Conservation (phyloP, 2,113 vertebrate genomes). For the Scophthalmus maximus region DNA sequence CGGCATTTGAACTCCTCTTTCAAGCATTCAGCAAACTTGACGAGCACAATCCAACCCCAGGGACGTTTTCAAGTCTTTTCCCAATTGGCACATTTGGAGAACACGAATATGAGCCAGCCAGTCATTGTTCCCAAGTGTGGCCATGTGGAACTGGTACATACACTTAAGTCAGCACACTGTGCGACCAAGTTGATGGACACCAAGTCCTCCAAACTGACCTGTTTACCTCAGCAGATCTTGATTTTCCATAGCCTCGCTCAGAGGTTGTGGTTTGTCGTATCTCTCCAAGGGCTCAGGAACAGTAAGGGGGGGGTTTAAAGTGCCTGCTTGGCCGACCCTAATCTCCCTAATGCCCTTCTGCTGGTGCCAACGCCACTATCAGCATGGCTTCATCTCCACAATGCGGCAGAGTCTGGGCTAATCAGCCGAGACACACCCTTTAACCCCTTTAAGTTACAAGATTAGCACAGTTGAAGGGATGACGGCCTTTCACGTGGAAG, state of each 20-base stretch:
- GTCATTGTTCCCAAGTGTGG: too few species aligned
- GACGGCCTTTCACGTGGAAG: slow-evolving; percentile 12
- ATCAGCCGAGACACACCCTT: slow-evolving; percentile 61
- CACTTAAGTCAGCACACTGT: neutral
- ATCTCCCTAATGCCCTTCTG: slow-evolving; percentile 71
- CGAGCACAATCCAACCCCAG: too few species aligned
- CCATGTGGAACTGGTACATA: too few species aligned
- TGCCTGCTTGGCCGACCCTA: slow-evolving; percentile 50
- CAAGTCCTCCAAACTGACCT: slow-evolving; percentile 1
- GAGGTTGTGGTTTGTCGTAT: neutral
- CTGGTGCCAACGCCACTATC: slow-evolving; percentile 50
- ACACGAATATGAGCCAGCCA: too few species aligned
- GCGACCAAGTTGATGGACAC: neutral
- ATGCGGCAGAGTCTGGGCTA: slow-evolving; percentile 42
- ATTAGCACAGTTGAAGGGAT: slow-evolving; percentile 50
- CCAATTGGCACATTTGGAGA: too few species aligned
- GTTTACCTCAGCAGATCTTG: neutral
- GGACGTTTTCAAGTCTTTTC: too few species aligned
- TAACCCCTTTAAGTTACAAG: slow-evolving; percentile 57
- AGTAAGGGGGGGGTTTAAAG: slow-evolving; percentile 33
- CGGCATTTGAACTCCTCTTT: too few species aligned
- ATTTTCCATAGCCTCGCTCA: slow-evolving; percentile 1
- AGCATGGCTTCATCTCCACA: slow-evolving; percentile 38
- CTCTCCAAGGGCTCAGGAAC: slow-evolving; percentile 34
- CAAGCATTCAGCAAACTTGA: too few species aligned